Percentiles rank a stretch among this genome's conserved stretches.
These are phyloP conservation scores for Helicoverpa assulta DNA, from an alignment of 2,888 invertebrate genomes.

Conservation along the genomic window DNA sequence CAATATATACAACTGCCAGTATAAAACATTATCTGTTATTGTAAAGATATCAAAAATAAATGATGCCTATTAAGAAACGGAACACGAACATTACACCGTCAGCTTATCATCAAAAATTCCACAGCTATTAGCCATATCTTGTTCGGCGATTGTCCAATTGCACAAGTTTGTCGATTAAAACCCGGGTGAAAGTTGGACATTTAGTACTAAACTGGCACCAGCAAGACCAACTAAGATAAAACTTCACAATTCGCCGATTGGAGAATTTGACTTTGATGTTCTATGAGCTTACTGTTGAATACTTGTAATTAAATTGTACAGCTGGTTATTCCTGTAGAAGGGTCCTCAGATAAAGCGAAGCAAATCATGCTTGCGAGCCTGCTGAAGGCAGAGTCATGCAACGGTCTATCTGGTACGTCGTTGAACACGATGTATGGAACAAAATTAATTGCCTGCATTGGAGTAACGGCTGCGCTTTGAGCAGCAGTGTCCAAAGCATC, in stretches of 20 bases:
- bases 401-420: conserved; percentile 61
- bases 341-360: conserved; percentile 75
- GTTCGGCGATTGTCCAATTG: conserved; percentile 77
- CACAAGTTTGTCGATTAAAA: conserved; percentile 81
- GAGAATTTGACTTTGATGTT: conserved; percentile 43
- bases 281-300: conserved; percentile 19
- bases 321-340: conserved; percentile 70
- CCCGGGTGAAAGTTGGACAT: conserved; percentile 72
- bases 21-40: conserved; percentile 34
- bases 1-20: conserved; percentile 20
- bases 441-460: conserved; percentile 72
- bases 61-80: conserved; percentile 52
- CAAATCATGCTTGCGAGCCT: conserved; percentile 76
- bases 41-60: conserved; percentile 49
- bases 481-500: conserved; percentile 75
- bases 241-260: conserved; percentile 70
- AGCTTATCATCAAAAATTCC: conserved; percentile 76
- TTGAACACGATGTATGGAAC: conserved; percentile 82
- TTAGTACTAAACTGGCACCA: conserved; percentile 70
- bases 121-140: conserved; percentile 75
- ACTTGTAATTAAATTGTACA: conserved; percentile 65
- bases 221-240: conserved; percentile 74
- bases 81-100: conserved; percentile 56
- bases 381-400: conserved; percentile 65
- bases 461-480: conserved; percentile 67